Base-by-base conservation (phyloP, 2,113 vertebrate species). In the Hypomesus transpacificus region DNA sequence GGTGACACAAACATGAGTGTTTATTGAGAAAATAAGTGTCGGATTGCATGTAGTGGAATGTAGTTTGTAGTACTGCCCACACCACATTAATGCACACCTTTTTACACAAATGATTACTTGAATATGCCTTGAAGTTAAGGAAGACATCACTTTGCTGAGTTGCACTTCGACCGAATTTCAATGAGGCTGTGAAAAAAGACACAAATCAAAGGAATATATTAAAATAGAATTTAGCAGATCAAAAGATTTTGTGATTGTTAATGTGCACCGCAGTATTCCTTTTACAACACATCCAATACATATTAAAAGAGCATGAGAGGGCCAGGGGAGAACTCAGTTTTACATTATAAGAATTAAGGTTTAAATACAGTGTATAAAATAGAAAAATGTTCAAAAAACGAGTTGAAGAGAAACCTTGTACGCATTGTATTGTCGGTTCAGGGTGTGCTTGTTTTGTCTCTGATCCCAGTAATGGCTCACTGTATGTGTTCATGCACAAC, bases 181-280 rank as follows among this genome's bases (percentile, higher is more conserved):
- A 88, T 86, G 86, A 87, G 80, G 80, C 75, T 78, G 58, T 75
- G 71, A 76, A 75, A 83, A 80, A 80, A 39, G 17, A 65, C 67
- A 78, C 74, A 84, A 89, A 88, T 89, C 86, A 87, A 89, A 90
- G 82, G 87, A 90, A 91, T 88, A 89, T 75, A 90, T 89, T 90
- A 90, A 80, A 90, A 90, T 88, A 82, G 86, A 88, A 88, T 91
- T 90, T 87, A 69, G 80, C 66, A 90, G 86, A 90, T 90, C 86
- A 91, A 90, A 90, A 88, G 89, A 87, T 86, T 80, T 73, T 74
- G 70, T 82, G 83, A 88, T 87, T 87, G 82, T 82, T 86, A 88
- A 86, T 82, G 85, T 87, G 76, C 85, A 83, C 85, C 63, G 71
- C 84, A 84, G 87, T 82, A 86, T 84, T 85, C 74, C 82, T 82